Evolutionary conservation across 2,797 vertebrate genomes (phyloP), one percentile per base, ranked within the genome.

Genomic region (Enteromius unitaeniatus): DNA sequence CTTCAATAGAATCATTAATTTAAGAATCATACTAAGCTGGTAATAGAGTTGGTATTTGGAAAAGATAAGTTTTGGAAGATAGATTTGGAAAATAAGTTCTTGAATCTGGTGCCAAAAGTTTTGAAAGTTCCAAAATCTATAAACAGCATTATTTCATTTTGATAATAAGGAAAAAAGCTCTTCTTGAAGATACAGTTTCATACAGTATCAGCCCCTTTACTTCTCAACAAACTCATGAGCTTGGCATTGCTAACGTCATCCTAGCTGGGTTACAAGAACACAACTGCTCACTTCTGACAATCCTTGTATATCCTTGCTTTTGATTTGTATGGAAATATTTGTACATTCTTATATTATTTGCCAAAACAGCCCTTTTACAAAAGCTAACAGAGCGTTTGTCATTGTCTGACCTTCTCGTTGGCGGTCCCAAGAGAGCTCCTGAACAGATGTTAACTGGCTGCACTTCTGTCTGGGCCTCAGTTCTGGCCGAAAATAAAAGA

Each of bases 341-440:
- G 78, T 28, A 68, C 31, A 81, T 60, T 83, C 75, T 78, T 64
- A 26, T 37, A 85, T 42, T 37, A 78, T 83, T 79, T 79, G 68
- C 75, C 67, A 83, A 85, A 83, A 65, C 47, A 65, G 47, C 60
- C 67, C 37, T 53, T 75, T 77, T 80, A 72, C n/a, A 67, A 73
- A 69, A 70, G 26, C 19, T 68, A 85, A 79, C 34, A n/a, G 70
- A 75, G 81, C 21, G 19, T 83, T 87, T 76, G 81, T 87, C 86
- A 86, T 84, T 85, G 86, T 64, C 81, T 86, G 81, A 87, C 86
- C 86, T 87, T 87, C 72, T 81, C 72, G 5, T 28, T 55, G 76
- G 15, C 28, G 26, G 67, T 84, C 86, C 77, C 81, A 28, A 31
- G 77, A 85, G 84, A 74, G 79, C 65, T 81, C 17, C 47, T 26